phyloP scores from a whole-genome alignment of 1,140 invertebrate genomes.

The Limonius californicus region DNA sequence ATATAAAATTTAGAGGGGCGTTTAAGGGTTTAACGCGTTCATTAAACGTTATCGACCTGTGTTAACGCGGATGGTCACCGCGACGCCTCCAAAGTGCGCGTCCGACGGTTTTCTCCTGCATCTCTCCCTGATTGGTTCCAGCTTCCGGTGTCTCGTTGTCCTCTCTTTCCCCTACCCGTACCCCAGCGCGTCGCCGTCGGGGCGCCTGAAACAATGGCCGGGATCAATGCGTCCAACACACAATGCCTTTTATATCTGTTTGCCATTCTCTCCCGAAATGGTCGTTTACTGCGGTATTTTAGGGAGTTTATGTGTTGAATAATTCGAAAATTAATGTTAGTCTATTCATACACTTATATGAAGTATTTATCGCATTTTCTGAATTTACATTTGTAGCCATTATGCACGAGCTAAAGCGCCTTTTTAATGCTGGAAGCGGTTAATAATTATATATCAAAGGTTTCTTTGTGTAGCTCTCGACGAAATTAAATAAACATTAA shows the following conservation, averaged over 20 bases:
- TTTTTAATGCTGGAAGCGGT: too few relatives aligned
- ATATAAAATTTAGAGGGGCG: too few relatives aligned
- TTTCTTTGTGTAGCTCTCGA: too few relatives aligned
- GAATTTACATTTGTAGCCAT: too few relatives aligned
- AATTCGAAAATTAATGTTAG: constrained; percentile 1
- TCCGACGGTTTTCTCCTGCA: constrained; percentile 17
- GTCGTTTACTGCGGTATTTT: constrained; percentile 8
- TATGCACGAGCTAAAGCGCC: too few relatives aligned
- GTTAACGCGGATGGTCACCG: constrained; percentile 4
- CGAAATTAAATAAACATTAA: too few relatives aligned
- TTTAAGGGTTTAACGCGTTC: neutral
- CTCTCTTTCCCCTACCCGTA: constrained; percentile 20
- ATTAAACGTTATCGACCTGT: constrained; percentile 6
- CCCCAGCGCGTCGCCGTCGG: constrained; percentile 29
- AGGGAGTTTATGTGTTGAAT: constrained; percentile 9
- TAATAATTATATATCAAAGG: too few relatives aligned
- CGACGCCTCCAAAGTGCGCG: constrained; percentile 16
- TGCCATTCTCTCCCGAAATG: constrained; percentile 18
- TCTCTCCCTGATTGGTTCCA: constrained; percentile 31
- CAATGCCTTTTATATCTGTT: constrained; percentile 22
- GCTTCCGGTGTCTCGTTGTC: constrained; percentile 31
- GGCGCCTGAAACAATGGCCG: constrained; percentile 38
- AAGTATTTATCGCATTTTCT: neutral
- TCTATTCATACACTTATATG: neutral
- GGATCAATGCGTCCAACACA: constrained; percentile 25